Evolutionary conservation across 2,113 vertebrate species (phyloP), one percentile per base, ranked within the genome.

Genomic region (Benitochromis conjunctus): DNA sequence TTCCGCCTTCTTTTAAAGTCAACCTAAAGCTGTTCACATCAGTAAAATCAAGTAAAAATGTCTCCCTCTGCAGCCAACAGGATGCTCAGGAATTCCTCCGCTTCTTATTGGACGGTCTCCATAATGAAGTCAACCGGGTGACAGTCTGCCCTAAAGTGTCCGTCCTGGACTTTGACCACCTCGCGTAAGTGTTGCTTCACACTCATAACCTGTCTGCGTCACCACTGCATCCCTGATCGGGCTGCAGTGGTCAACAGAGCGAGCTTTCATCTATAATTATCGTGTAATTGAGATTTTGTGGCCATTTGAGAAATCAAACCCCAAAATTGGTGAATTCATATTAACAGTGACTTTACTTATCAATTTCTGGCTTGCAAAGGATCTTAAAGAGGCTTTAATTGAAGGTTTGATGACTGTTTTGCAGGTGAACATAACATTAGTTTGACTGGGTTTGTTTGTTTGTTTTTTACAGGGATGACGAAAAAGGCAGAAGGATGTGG

Each of bases 61-160:
- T 53, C 1, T 76, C 6, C 46, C 34, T 36, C 36, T 66, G 26
- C 86, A 99, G 98, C 95, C 98, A 99, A 93, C 98, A 99, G 94
- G 98, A 99, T 9, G 98, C 98, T 3, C 98, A 99, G 95, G 98
- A 99, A 76, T 99, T 99, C 78, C 95, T 99, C 84, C 96, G 98
- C 54, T 99, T 97, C 93, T 95, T 99, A 26, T 92, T 99, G 19
- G 98, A 99, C 0, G 98, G 98, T 12, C 97, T 99, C 74, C 98
- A 99, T 87, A 98, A 96, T 0, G 98, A 98, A 88, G 98, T 99
- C 92, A 99, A 99, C 96, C 94, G 98, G 0, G 97, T 97, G 7
- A 95, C 96, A 0, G 94, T 95, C 46, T 88, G 96, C 69, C 96
- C 97, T 0, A 96, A 95, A 79, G 88, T 94, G 84, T 94, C 58